Evolutionary conservation across 2,113 vertebrate species (phyloP), one percentile per base, ranked within the genome.

Genomic region (Lophura nycthemera): DNA sequence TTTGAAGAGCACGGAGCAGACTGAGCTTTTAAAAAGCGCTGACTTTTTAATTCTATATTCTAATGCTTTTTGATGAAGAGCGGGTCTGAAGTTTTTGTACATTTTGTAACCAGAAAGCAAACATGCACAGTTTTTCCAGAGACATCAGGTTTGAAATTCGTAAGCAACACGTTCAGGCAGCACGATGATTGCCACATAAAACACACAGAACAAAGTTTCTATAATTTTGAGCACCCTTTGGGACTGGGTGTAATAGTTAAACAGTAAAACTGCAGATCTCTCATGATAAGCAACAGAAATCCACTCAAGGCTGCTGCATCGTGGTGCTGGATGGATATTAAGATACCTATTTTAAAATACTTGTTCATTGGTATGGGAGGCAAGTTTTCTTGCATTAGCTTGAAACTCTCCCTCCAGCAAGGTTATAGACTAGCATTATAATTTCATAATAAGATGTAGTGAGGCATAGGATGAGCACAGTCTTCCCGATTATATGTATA

Each of bases 401-500:
- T 40, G 2, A 54, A 87, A 80, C 61, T 91, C 91, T 89, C 64
- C 94, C 89, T 95, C 60, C 93, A 95, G 89, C 85, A 86, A 95
- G 83, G 89, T 88, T 81, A 86, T 69, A 74, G 89, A 91, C 61
- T 5, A n/a, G 76, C 85, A 88, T 80, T 83, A 61, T 36, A 70
- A 83, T 92, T 89, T 61, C 65, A 52, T 83, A 88, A 69, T 76
- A 86, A 94, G 77, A 69, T 36, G 77, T 76, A 77, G 80, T 21
- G 89, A 95, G 84, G 88, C 93, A 57, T 4, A 8, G 85, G 87
- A 95, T 80, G 75, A 93, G 67, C 85, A 36, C 81, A 60, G 67
- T 67, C 67, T 64, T 79, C 81, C 71, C 4, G 2, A 17, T 32
- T 50, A 70, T 65, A 30, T 2, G 71, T 50, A 36, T 70, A 52